Percentiles rank a stretch among this genome's conserved stretches.
Conservation (phyloP, 2,888 invertebrate genomes). For the Sussaba pulchella region DNA sequence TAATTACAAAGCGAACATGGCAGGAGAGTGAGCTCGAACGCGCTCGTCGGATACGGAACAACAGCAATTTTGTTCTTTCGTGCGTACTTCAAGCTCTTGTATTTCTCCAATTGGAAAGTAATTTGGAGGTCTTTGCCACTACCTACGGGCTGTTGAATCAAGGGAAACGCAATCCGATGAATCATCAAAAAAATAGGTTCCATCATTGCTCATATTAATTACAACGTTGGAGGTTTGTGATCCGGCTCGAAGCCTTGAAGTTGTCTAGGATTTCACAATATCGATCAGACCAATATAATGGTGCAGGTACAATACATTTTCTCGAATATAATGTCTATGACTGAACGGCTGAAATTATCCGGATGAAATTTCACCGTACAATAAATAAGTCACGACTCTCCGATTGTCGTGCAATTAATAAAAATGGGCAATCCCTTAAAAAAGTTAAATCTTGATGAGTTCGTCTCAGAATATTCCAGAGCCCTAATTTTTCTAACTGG, state of each 20-base stretch:
- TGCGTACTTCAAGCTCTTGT: background rate
- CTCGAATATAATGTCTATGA: background rate
- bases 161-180: background rate
- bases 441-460: no score
- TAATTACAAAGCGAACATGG: constrained; percentile 37
- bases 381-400: no score
- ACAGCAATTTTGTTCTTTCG: constrained; percentile 34
- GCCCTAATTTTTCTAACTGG: no score
- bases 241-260: no score
- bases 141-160: background rate
- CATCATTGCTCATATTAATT: background rate
- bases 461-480: no score
- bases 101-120: background rate
- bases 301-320: background rate
- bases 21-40: constrained; percentile 9
- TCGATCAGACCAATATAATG: no score
- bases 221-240: no score
- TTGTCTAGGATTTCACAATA: no score
- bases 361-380: background rate
- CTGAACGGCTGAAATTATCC: background rate
- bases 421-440: no score
- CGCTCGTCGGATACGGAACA: constrained; percentile 22
- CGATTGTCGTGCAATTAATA: no score
- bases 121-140: background rate
- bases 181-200: background rate